phyloP scores from a whole-genome alignment of 2,797 vertebrate genomes.

The Craterocephalus amniculus region DNA sequence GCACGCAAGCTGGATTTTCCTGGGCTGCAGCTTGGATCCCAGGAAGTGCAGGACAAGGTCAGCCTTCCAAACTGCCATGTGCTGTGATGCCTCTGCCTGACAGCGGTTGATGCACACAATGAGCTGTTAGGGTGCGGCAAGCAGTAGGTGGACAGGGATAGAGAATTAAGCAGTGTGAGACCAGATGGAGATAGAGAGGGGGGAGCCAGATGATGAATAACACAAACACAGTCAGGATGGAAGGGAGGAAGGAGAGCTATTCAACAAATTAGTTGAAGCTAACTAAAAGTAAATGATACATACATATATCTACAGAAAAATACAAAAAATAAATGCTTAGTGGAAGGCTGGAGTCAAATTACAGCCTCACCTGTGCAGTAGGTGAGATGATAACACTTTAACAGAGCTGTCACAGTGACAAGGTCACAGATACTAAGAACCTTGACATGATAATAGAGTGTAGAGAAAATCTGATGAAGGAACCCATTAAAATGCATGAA shows the following conservation, averaged over 20 bases:
- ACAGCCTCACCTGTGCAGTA: background rate
- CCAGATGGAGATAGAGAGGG: constrained; percentile 4
- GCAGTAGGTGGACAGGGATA: constrained; percentile 8
- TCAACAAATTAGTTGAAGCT: background rate
- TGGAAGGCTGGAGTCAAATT: constrained; percentile 19
- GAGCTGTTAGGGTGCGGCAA: constrained; percentile 41
- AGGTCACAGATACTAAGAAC: constrained; percentile 33
- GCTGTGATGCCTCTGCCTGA: constrained; percentile 65
- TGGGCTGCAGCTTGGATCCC: constrained; percentile 40
- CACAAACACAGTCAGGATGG: constrained; percentile 4
- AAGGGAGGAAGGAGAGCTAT: background rate
- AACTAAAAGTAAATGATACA: background rate
- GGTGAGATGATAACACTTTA: constrained; percentile 8
- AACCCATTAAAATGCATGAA: constrained; percentile 28
- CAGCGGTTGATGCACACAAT: constrained; percentile 54
- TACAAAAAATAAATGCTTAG: constrained; percentile 12
- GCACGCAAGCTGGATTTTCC: constrained; percentile 66
- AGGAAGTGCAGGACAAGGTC: constrained; percentile 74
- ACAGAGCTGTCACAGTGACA: constrained; percentile 28
- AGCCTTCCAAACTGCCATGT: constrained; percentile 62
- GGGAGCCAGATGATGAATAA: constrained; percentile 13
- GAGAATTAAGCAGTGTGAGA: constrained; percentile 10
- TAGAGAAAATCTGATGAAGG: constrained; percentile 32
- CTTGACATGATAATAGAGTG: constrained; percentile 30
- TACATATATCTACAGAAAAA: constrained; percentile 9